Conservation (phyloP, 2,113 vertebrate species). For the Spermophilus dauricus region DNA sequence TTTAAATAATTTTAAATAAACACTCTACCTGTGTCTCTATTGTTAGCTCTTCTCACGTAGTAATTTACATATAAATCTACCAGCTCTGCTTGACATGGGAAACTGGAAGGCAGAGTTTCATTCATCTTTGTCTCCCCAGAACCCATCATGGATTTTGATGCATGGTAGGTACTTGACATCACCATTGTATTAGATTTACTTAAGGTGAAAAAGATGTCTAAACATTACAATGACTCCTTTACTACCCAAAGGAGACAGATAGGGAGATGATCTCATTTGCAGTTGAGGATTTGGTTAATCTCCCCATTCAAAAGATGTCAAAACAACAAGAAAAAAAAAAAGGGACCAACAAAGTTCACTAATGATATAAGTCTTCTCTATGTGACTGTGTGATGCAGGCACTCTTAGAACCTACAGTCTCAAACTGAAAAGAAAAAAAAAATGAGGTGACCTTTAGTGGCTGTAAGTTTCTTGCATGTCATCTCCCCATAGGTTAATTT, state of each 20-base stretch:
- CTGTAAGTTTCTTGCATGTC: not conserved
- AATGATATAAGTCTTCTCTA: not conserved
- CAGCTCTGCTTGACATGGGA: not conserved
- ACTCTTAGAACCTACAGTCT: not conserved
- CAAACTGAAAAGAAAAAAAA: not conserved
- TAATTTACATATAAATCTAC: not conserved
- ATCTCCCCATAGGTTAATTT: not conserved
- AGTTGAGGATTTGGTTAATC: not conserved
- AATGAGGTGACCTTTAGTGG: not conserved
- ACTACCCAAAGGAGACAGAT: not conserved
- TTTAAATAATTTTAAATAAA: not conserved
- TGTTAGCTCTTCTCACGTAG: not conserved
- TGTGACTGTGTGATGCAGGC: not conserved
- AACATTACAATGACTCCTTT: not conserved
- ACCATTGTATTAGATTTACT: not conserved
- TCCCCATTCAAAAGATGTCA: not conserved
- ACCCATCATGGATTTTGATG: not conserved
- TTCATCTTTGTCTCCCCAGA: not conserved
- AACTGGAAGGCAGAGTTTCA: not conserved
- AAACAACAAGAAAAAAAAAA: conserved; percentile 9
- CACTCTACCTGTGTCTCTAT: too few relatives aligned
- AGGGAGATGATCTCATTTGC: not conserved
- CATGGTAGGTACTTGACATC: not conserved
- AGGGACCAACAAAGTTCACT: not conserved
- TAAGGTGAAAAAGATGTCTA: not conserved